Conservation (phyloP, 2,113 vertebrate species). For the Erythrolamprus reginae region DNA sequence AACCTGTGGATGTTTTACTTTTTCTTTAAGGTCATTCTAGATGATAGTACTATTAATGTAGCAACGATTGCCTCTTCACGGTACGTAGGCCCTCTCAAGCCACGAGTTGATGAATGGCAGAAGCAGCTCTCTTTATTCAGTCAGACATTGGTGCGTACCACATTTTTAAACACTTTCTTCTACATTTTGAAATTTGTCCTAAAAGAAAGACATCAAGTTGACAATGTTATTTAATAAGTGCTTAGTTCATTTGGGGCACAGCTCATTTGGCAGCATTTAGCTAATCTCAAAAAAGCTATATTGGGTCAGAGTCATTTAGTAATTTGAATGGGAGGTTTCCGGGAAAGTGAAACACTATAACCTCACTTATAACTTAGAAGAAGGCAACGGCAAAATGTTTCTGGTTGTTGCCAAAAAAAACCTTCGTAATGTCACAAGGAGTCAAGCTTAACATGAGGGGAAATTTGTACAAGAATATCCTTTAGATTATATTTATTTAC, state of each 20-base stretch:
- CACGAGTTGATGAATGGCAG: slow-evolving; percentile 72
- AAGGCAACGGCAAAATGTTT: not conserved
- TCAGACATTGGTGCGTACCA: slow-evolving; percentile 75
- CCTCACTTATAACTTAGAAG: not conserved
- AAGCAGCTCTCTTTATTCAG: slow-evolving; percentile 74
- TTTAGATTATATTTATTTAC: not conserved
- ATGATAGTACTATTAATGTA: slow-evolving; percentile 79
- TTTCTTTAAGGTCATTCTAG: slow-evolving; percentile 70
- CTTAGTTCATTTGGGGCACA: not conserved
- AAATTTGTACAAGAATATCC: not conserved
- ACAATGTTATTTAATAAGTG: not conserved
- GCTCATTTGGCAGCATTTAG: not conserved
- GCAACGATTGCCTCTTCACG: slow-evolving; percentile 75
- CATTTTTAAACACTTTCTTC: not conserved
- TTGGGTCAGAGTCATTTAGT: not conserved
- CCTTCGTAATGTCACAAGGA: not conserved
- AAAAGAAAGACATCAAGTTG: not conserved
- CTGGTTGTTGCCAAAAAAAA: not conserved
- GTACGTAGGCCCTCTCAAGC: slow-evolving; percentile 72
- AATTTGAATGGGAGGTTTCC: not conserved
- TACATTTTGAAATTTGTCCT: not conserved
- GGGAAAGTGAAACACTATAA: not conserved
- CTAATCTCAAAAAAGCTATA: not conserved
- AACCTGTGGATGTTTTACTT: not conserved
- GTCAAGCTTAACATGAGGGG: not conserved